phyloP scores from a whole-genome alignment of 1,140 invertebrate species.

The Philaenus spumarius region DNA sequence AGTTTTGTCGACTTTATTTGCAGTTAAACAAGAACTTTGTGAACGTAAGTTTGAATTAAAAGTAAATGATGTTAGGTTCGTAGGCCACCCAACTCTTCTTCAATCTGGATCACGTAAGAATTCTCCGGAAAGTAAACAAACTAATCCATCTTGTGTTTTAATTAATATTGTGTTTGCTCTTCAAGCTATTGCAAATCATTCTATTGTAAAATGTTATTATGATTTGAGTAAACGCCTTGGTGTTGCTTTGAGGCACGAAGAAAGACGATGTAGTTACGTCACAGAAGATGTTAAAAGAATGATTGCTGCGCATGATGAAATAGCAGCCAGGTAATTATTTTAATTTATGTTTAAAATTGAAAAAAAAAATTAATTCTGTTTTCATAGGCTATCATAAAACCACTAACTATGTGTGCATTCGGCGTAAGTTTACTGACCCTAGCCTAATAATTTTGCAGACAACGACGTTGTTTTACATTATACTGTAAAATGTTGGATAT shows the following conservation, averaged over 20 bases:
- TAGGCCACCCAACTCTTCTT: constrained; percentile 83
- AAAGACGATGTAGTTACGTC: constrained; percentile 83
- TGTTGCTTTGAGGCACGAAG: constrained; percentile 83
- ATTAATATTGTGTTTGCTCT: constrained; percentile 92
- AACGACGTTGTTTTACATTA: no score
- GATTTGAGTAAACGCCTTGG: constrained; percentile 85
- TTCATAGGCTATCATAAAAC: background rate
- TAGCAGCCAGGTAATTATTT: constrained; percentile 42
- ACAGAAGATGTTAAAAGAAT: constrained; percentile 84
- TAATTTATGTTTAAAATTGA: no score
- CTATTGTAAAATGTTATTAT: constrained; percentile 92
- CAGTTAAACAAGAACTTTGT: constrained; percentile 82
- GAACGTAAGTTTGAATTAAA: constrained; percentile 90
- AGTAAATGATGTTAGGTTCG: constrained; percentile 91
- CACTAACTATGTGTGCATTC: background rate
- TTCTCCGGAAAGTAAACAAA: constrained; percentile 49
- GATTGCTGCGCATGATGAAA: constrained; percentile 64
- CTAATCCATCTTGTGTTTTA: constrained; percentile 57
- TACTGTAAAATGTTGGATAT: no score
- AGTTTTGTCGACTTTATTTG: constrained; percentile 84
- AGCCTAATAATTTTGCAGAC: no score
- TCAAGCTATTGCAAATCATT: constrained; percentile 81
- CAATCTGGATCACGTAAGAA: constrained; percentile 45
- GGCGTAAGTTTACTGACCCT: no score
- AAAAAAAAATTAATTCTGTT: no score